Evolutionary conservation across 1,140 invertebrate species (phyloP).

Genomic region (Reticulitermes speratus): DNA sequence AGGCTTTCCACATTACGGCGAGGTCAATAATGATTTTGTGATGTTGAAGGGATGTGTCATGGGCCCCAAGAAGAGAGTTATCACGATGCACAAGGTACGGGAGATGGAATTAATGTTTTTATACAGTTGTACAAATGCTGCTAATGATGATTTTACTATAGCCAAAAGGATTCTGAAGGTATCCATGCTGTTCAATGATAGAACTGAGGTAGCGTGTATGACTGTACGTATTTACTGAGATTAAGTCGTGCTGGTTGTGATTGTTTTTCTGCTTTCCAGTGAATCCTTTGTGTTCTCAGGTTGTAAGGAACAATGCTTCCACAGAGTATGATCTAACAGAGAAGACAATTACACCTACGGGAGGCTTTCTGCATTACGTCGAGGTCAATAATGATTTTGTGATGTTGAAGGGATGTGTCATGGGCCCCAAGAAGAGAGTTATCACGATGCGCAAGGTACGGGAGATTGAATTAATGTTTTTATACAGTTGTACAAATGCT

Average conservation of each 20-base stretch:
- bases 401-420: slow-evolving; percentile 98
- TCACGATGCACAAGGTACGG: slow-evolving; percentile 92
- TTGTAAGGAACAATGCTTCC: slow-evolving; percentile 97
- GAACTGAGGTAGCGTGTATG: slow-evolving; percentile 38
- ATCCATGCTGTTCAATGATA: slow-evolving; percentile 43
- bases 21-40: slow-evolving; percentile 98
- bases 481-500: slow-evolving; percentile 11
- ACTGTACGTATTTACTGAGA: background rate
- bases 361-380: slow-evolving; percentile 99
- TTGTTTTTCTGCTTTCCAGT: slow-evolving; percentile 47
- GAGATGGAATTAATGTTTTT: slow-evolving; percentile 32
- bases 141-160: slow-evolving; percentile 40
- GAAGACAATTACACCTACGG: slow-evolving; percentile 99
- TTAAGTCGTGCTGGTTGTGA: background rate
- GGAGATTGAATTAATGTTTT: slow-evolving; percentile 40
- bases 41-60: slow-evolving; percentile 99
- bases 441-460: slow-evolving; percentile 97
- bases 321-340: slow-evolving; percentile 98
- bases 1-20: slow-evolving; percentile 99
- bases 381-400: slow-evolving; percentile 99
- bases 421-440: slow-evolving; percentile 98
- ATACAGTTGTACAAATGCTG: slow-evolving; percentile 20
- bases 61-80: slow-evolving; percentile 97
- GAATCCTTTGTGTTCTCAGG: slow-evolving; percentile 59
- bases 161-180: slow-evolving; percentile 39